Base-by-base conservation (phyloP, 2,113 vertebrate genomes). In the Panthera leo region DNA sequence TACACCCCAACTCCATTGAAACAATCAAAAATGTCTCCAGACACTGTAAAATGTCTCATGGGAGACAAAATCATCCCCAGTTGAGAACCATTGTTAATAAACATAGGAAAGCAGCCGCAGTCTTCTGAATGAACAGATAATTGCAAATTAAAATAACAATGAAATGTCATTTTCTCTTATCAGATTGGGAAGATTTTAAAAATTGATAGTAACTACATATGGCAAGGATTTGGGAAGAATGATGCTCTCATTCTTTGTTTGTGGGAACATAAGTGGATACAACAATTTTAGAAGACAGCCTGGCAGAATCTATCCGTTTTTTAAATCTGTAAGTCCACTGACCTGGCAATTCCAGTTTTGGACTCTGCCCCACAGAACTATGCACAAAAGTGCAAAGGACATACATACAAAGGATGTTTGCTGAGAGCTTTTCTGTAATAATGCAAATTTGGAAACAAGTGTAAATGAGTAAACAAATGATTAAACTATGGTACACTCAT, bases 61-160 rank as follows among this genome's bases (percentile, higher is more conserved):
- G 51, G 36, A 21, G 29, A 4, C 39, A 94, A 80, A 83, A 78
- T 58, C 25, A 83, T 15, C 25, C 12, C 45, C 42, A 53, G 13
- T n/a, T 94, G 48, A 95, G 39, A 85, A 89, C 12, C 15, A 70
- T 31, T 95, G n/a, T 36, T 82, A 31, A 89, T 42, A 89, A 96
- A 87, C 45, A 68, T 25, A 67, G n/a, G 48, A 95, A 94, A 94
- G 79, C 48, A 87, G 65, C 2, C 21, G 75, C 12, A 16, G 29
- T 10, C 39, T 73, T 53, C 19, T 79, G 34, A 95, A 86, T 82
- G 19, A 89, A 92, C 23, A 82, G 15, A 79, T 70, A 23, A 83
- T 53, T 25, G 0, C 18, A 93, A 91, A 94, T 84, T 88, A 93
- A 96, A 85, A 90, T 90, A 85, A 86, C 68, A 92, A 78, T 39